Conservation (phyloP, 2,113 vertebrate species). For the Muntiacus muntjak region DNA sequence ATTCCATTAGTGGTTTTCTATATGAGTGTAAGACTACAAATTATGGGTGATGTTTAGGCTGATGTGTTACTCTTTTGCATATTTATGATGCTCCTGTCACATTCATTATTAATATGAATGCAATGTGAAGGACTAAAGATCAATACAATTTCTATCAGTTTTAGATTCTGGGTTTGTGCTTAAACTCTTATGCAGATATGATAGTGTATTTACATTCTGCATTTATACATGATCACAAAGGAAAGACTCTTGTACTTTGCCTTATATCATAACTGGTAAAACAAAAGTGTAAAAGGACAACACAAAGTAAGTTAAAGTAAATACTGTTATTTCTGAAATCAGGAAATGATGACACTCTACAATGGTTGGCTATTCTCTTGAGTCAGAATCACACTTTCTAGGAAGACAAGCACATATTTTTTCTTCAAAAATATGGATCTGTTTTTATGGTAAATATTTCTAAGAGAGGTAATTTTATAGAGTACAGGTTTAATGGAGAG, state of each 20-base stretch:
- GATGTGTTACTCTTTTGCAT: constrained; percentile 64
- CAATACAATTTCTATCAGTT: constrained; percentile 65
- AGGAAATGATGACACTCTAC: neutral
- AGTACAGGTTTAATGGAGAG: neutral
- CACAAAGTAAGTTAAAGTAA: neutral
- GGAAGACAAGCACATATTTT: neutral
- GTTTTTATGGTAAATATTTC: neutral
- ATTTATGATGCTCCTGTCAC: constrained; percentile 62
- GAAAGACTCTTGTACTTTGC: neutral
- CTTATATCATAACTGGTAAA: neutral
- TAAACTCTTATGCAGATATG: constrained; percentile 8
- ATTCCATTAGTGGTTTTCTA: constrained; percentile 66
- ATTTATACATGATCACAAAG: neutral
- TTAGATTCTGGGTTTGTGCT: constrained; percentile 57
- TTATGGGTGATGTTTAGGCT: constrained; percentile 52
- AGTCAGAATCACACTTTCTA: neutral
- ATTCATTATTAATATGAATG: constrained; percentile 76
- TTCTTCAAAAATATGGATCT: neutral
- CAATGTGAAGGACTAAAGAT: constrained; percentile 58
- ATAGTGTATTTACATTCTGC: neutral
- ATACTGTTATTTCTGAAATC: neutral
- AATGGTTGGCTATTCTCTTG: neutral
- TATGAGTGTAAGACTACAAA: constrained; percentile 42
- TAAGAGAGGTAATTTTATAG: neutral
- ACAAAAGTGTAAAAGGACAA: neutral